Conservation (phyloP, 1,140 invertebrate genomes). For the Dendrolimus punctatus region DNA sequence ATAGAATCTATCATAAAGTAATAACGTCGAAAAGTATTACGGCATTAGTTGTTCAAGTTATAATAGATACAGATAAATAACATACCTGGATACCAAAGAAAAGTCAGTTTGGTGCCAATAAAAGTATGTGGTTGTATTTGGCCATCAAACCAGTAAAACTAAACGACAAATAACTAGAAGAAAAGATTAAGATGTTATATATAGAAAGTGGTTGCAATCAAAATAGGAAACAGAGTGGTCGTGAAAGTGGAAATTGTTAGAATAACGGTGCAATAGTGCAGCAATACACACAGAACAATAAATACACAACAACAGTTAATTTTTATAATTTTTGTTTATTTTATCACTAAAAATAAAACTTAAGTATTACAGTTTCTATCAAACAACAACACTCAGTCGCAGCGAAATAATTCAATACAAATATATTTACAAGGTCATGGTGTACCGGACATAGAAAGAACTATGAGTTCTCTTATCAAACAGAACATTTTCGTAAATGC, state of each 20-base stretch:
- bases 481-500: conserved; percentile 49
- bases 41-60: no score
- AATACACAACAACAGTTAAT: conserved; percentile 37
- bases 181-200: conserved; percentile 52
- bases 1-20: no score
- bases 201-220: conserved; percentile 52
- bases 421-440: conserved; percentile 67
- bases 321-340: conserved; percentile 67
- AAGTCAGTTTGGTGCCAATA: conserved; percentile 5
- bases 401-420: conserved; percentile 60
- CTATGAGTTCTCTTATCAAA: conserved; percentile 17
- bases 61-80: neutral
- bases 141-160: conserved; percentile 11
- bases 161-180: conserved; percentile 44
- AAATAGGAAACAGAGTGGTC: conserved; percentile 45
- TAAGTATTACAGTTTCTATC: conserved; percentile 69
- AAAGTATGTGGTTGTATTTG: no score
- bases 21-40: no score
- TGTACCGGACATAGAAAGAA: conserved; percentile 27
- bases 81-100: conserved; percentile 14
- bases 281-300: conserved; percentile 40
- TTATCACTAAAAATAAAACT: conserved; percentile 71
- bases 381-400: conserved; percentile 68
- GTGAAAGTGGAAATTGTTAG: conserved; percentile 49
- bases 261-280: conserved; percentile 50